Conservation (phyloP, 2,113 vertebrate genomes). For the Promerops cafer region DNA sequence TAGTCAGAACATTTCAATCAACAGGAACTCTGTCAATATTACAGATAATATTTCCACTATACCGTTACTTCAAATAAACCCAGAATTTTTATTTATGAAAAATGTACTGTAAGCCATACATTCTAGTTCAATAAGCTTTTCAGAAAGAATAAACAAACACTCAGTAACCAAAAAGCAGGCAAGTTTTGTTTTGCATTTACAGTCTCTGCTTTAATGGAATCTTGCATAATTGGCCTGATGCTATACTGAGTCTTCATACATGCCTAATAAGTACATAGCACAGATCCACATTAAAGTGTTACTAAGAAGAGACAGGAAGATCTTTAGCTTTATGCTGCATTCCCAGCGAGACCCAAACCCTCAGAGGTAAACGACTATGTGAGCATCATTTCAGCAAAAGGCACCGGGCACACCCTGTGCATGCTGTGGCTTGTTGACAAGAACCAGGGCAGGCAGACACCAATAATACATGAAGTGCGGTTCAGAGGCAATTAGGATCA, state of each 20-base stretch:
- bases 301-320: conserved; percentile 65
- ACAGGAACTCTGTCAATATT: background rate
- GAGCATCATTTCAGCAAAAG: conserved; percentile 71
- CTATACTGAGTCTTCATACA: conserved; percentile 44
- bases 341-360: conserved; percentile 56
- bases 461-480: conserved; percentile 96
- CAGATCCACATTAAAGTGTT: conserved; percentile 60
- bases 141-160: conserved; percentile 25
- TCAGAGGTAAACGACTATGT: conserved; percentile 63
- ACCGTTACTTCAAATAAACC: background rate
- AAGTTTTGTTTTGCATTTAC: conserved; percentile 56
- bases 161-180: conserved; percentile 30
- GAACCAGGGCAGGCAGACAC: conserved; percentile 92
- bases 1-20: background rate
- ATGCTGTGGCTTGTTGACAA: conserved; percentile 87
- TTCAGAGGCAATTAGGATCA: conserved; percentile 98
- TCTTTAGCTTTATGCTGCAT: conserved; percentile 60
- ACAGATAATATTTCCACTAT: background rate
- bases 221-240: conserved; percentile 53
- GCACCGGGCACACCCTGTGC: conserved; percentile 72
- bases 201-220: conserved; percentile 45
- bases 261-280: conserved; percentile 53
- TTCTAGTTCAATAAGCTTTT: conserved; percentile 28
- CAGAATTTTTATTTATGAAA: conserved; percentile 25
- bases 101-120: conserved; percentile 10